Base-by-base conservation (phyloP, 2,888 invertebrate genomes). In the Adela reaumurella region DNA sequence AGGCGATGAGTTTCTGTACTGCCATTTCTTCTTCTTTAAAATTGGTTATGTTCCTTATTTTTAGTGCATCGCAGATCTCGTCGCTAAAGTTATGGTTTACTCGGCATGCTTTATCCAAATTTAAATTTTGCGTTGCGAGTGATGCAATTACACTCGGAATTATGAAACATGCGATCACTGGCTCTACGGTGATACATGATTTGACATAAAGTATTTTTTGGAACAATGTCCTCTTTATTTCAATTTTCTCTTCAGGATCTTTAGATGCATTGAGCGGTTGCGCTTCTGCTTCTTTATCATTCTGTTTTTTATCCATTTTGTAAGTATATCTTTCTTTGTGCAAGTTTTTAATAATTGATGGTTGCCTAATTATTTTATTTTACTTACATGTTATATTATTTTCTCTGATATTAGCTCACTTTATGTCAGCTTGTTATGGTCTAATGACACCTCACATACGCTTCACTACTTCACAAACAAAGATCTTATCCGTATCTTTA, bases 131-230 rank as follows among this genome's bases (percentile, higher is more conserved):
- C 41, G 73, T 85, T 4, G 90, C 90, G 52, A 92, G 62, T 54
- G 85, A 84, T 1, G 90, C 85, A 20, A 84, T 58, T 58, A 82
- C 82, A 29, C 83, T 79, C 18, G 86, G 83, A 63, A 86, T 80
- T 2, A 88, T 83, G 56, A 87, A 81, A 45, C 86, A 86, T 1
- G 87, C 87, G 44, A 89, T 64, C 70, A 88, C 84, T 0, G 88
- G 88, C 58, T 88, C 88, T 1, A 89, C 87, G 2, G 88, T 85
- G 53, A 88, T 84, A 61, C 84, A 85, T 2, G 67, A 63, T 56
- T 55, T 68, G 14, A 76, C 62, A 46, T 69, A 61, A 14, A 52
- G 54, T 48, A 73, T 52, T 53, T 72, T 76, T 46, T 8, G 43
- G 19, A n/a, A 29, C 2, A 44, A 14, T 42, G 6, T 43, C 28